Evolutionary conservation across 2,797 vertebrate genomes (phyloP).

Genomic region (Urocyon cinereoargenteus): DNA sequence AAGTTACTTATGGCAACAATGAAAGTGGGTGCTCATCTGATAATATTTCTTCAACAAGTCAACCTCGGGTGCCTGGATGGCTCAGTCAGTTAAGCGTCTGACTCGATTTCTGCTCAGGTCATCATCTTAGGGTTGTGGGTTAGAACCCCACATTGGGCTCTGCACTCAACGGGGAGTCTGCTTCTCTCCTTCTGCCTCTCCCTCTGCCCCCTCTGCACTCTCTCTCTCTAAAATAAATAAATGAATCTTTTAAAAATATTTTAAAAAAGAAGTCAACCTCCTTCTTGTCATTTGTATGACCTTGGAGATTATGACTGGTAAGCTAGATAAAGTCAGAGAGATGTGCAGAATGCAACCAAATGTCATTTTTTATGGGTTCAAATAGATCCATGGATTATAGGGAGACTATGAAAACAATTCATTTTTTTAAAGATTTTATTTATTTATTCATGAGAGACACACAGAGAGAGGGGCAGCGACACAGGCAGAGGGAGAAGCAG

Average conservation of each 20-base stretch:
- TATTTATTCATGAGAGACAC: no score
- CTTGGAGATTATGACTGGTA: neutral
- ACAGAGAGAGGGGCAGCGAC: no score
- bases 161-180: neutral
- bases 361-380: slow-evolving; percentile 20
- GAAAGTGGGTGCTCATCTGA: neutral
- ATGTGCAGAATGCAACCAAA: neutral
- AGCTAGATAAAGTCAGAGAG: neutral
- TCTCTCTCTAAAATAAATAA: neutral
- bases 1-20: neutral
- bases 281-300: neutral
- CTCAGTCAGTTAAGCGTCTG: neutral
- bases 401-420: neutral
- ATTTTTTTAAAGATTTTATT: neutral
- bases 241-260: neutral
- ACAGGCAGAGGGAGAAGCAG: no score
- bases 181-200: neutral
- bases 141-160: neutral
- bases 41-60: neutral
- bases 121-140: neutral
- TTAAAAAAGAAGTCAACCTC: neutral
- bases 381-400: neutral
- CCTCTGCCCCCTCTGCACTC: neutral
- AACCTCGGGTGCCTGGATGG: neutral
- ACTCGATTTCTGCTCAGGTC: neutral